Conservation (phyloP, 2,797 vertebrate species). For the Danio tinwini region DNA sequence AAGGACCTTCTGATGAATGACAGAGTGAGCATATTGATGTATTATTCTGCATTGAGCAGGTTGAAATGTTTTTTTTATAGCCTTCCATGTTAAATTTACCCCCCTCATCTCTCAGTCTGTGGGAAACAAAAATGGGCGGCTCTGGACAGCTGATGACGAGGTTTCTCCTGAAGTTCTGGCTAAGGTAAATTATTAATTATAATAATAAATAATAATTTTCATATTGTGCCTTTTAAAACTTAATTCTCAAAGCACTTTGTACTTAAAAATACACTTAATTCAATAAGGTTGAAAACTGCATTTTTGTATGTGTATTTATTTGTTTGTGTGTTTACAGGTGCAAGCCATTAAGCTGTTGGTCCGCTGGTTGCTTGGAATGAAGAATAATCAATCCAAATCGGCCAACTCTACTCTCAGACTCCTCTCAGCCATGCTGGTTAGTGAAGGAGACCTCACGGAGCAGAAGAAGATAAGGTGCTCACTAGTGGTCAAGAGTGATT, state of each 20-base stretch:
- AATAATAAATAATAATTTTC: no score
- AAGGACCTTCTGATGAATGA: slow-evolving; percentile 99
- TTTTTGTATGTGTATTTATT: slow-evolving; percentile 21
- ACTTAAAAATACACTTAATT: no score
- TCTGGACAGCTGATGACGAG: slow-evolving; percentile 97
- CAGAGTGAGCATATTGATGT: slow-evolving; percentile 80
- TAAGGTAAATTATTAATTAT: slow-evolving; percentile 74
- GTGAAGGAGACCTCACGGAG: slow-evolving; percentile 97
- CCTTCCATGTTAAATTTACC: slow-evolving; percentile 9
- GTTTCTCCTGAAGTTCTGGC: slow-evolving; percentile 96
- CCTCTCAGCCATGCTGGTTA: slow-evolving; percentile 96
- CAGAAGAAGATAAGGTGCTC: slow-evolving; percentile 96
- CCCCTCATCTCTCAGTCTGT: slow-evolving; percentile 79
- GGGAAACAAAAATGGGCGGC: slow-evolving; percentile 97
- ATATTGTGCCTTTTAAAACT: no score
- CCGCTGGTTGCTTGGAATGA: slow-evolving; percentile 98
- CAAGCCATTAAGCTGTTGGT: slow-evolving; percentile 98
- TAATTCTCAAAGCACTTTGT: no score
- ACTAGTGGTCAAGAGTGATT: background rate
- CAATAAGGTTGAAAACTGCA: background rate
- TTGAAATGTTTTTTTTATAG: background rate
- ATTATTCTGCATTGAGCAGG: background rate
- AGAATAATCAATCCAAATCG: slow-evolving; percentile 98
- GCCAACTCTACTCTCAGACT: slow-evolving; percentile 97
- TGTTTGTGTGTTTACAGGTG: slow-evolving; percentile 77